Evolutionary conservation across 2,888 invertebrate species (phyloP).

Genomic region (Cheilosia scutellata): DNA sequence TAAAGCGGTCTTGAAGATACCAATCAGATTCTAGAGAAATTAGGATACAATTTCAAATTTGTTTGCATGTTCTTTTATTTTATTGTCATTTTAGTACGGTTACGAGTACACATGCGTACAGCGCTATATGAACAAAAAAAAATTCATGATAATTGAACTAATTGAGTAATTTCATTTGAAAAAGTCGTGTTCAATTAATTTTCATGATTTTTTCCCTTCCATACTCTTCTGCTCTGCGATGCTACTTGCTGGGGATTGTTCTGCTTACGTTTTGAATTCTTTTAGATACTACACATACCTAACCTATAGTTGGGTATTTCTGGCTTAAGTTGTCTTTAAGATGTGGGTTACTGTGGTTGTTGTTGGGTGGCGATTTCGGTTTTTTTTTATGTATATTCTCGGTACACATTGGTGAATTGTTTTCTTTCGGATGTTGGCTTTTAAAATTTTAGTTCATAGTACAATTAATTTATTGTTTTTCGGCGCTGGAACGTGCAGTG

Average conservation of each 20-base stretch:
- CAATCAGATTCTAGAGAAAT: slow-evolving; percentile 50
- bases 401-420: slow-evolving; percentile 25
- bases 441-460: slow-evolving; percentile 49
- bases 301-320: not conserved
- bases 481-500: slow-evolving; percentile 44
- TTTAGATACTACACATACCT: not conserved
- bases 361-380: slow-evolving; percentile 14
- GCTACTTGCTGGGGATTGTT: slow-evolving; percentile 34
- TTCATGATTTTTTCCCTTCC: slow-evolving; percentile 62
- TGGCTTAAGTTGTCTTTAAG: not conserved
- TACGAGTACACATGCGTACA: slow-evolving; percentile 61
- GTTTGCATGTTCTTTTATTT: slow-evolving; percentile 31
- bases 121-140: slow-evolving; percentile 50
- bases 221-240: not conserved
- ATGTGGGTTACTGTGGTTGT: not conserved
- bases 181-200: slow-evolving; percentile 78
- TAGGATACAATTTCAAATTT: slow-evolving; percentile 37
- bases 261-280: slow-evolving; percentile 37
- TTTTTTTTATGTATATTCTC: not conserved
- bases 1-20: slow-evolving; percentile 13
- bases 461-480: slow-evolving; percentile 44
- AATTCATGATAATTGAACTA: slow-evolving; percentile 78
- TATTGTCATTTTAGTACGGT: slow-evolving; percentile 56
- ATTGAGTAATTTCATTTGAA: slow-evolving; percentile 79
- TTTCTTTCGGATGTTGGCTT: slow-evolving; percentile 33